Base-by-base conservation (phyloP, 2,888 invertebrate genomes). In the Orthosia gracilis region DNA sequence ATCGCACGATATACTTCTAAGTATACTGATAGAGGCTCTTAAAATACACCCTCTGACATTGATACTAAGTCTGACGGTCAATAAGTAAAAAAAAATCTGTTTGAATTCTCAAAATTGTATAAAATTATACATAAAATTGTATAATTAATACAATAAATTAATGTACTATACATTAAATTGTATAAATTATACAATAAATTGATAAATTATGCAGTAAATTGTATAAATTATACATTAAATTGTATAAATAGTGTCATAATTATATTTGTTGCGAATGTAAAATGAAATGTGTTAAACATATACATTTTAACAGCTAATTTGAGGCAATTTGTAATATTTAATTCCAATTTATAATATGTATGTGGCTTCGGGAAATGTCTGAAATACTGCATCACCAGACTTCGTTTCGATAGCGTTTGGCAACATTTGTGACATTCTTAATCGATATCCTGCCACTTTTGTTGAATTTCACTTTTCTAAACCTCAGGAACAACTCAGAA, bases 171-270 rank as follows among this genome's bases (percentile, higher is more conserved):
- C 45, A 57, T 73, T 50, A 17, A 64, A 54, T 40, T 78, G 55
- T 74, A 78, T 77, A 67, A 77, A 67, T 54, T 67, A 78, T 73
- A 54, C 45, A 57, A 69, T 50, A 17, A 68, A 54, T 40, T 78
- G 55, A 78, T 77, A 67, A 77, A 67, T 54, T 63, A 73, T 73
- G 45, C 45, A 57, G 69, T 50, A 17, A 68, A 54, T 40, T 31
- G 31, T 31, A 7, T 31, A 31, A 31, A 7, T 31, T 31, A 31
- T 31, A 31, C 7, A 31, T 31, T 31, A 52, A 67, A 54, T 63
- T 64, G 47, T 71, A 71, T 57, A 63, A 54, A 54, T 65, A 21
- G 49, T 78, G 65, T 69, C 64, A 75, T 66, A 69, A 40, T 40
- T 40, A 31, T 45, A 58, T 0, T 57, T 61, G 49, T 66, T 75